Evolutionary conservation across 2,888 invertebrate species (phyloP).

Genomic region (Gryllus longicercus): DNA sequence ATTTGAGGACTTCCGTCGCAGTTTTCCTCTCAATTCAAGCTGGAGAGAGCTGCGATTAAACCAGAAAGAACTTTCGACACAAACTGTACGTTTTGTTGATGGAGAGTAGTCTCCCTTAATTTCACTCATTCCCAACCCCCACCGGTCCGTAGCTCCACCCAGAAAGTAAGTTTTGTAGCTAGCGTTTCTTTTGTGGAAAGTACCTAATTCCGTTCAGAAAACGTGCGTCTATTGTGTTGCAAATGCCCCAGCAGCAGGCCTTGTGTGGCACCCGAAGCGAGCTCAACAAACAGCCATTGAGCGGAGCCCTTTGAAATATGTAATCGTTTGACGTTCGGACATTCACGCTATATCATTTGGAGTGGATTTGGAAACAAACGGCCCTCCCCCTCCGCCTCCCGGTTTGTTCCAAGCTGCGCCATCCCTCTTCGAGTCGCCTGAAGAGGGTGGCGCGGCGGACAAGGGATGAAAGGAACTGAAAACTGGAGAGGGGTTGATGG

Average conservation of each 20-base stretch:
- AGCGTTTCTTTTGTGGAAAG: background rate
- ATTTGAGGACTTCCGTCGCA: no score
- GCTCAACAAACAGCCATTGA: background rate
- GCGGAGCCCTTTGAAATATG: background rate
- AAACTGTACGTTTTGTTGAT: no score
- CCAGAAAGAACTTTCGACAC: no score
- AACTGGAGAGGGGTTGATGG: no score
- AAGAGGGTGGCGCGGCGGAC: background rate
- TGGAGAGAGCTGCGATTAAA: no score
- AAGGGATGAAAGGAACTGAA: background rate
- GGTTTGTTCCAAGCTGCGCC: background rate
- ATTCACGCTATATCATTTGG: background rate
- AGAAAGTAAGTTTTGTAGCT: background rate
- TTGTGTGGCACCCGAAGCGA: background rate
- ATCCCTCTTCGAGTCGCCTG: background rate
- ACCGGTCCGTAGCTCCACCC: no score
- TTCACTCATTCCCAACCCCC: no score
- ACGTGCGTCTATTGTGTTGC: background rate
- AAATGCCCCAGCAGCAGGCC: background rate
- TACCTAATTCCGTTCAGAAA: background rate
- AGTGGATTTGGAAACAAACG: conserved; percentile 5
- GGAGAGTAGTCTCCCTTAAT: no score
- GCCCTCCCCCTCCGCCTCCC: background rate
- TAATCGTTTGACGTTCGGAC: conserved; percentile 17
- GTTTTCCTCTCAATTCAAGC: no score